These are phyloP conservation scores for Etheostoma cragini DNA, from an alignment of 2,113 vertebrate species.

Conservation along the genomic window DNA sequence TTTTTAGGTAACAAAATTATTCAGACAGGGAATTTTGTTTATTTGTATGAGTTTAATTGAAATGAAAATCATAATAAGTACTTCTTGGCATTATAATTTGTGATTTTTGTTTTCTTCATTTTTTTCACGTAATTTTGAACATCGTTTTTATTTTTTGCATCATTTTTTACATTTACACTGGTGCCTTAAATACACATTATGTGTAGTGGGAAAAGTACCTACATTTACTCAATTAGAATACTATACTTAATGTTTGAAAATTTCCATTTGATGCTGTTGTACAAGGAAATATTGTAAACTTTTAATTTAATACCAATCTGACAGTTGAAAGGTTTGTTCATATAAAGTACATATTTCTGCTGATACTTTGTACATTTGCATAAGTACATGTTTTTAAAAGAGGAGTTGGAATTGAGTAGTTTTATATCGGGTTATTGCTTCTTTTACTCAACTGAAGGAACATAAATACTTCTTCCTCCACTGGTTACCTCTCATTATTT, in stretches of 20 bases:
- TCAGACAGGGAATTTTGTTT: neutral
- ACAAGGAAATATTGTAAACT: slow-evolving; percentile 1
- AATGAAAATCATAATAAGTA: neutral
- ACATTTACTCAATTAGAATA: neutral
- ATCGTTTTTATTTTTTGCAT: neutral
- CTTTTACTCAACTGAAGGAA: neutral
- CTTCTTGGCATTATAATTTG: too few species aligned
- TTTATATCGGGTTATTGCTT: neutral
- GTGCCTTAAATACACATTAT: slow-evolving; percentile 1
- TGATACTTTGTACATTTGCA: neutral
- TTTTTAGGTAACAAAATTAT: neutral
- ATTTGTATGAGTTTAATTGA: neutral
- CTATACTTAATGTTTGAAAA: neutral
- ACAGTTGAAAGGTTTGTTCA: slow-evolving; percentile 18
- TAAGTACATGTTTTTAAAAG: neutral
- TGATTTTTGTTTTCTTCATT: too few species aligned
- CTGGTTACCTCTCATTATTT: slow-evolving; percentile 10
- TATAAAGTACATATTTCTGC: slow-evolving; percentile 16
- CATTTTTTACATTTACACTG: neutral
- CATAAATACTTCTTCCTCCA: neutral
- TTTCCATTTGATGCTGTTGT: neutral
- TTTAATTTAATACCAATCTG: slow-evolving; percentile 32
- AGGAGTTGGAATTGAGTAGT: rapidly evolving
- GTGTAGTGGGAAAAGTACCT: neutral
- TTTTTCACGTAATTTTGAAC: neutral